These are phyloP conservation scores for Theretra japonica DNA, from an alignment of 2,888 invertebrate genomes.

Conservation along the genomic window DNA sequence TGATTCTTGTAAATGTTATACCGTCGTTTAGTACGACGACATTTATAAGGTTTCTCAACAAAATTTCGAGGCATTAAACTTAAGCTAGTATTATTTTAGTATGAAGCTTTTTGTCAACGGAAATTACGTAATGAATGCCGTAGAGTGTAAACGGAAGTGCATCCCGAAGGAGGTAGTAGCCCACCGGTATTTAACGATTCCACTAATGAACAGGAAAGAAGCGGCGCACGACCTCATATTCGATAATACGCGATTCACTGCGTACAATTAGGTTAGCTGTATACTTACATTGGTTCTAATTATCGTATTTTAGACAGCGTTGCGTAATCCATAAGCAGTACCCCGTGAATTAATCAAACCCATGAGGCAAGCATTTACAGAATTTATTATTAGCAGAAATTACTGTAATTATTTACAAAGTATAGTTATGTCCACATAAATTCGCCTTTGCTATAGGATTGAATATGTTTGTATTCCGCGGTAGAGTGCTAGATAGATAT, in stretches of 20 bases:
- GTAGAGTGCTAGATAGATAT: neutral
- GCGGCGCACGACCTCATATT: constrained; percentile 31
- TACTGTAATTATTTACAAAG: constrained; percentile 24
- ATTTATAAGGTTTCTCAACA: neutral
- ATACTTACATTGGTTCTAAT: constrained; percentile 38
- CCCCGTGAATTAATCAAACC: constrained; percentile 20
- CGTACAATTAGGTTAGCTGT: constrained; percentile 16
- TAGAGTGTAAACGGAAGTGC: constrained; percentile 24
- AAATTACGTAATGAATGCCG: constrained; percentile 4
- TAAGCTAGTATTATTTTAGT: neutral
- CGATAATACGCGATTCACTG: constrained; percentile 37
- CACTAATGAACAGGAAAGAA: constrained; percentile 24
- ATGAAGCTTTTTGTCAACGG: neutral
- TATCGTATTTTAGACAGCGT: constrained; percentile 44
- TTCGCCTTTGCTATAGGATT: neutral
- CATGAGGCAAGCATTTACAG: constrained; percentile 20
- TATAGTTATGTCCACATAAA: neutral
- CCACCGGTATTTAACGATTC: constrained; percentile 24
- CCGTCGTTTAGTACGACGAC: neutral
- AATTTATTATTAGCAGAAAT: constrained; percentile 22
- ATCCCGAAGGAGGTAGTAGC: constrained; percentile 18
- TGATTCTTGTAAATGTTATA: neutral
- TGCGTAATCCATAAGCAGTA: constrained; percentile 44
- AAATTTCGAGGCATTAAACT: neutral
- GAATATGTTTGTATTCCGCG: neutral